Base-by-base conservation (phyloP, 2,888 invertebrate species). In the Gibbula magus region DNA sequence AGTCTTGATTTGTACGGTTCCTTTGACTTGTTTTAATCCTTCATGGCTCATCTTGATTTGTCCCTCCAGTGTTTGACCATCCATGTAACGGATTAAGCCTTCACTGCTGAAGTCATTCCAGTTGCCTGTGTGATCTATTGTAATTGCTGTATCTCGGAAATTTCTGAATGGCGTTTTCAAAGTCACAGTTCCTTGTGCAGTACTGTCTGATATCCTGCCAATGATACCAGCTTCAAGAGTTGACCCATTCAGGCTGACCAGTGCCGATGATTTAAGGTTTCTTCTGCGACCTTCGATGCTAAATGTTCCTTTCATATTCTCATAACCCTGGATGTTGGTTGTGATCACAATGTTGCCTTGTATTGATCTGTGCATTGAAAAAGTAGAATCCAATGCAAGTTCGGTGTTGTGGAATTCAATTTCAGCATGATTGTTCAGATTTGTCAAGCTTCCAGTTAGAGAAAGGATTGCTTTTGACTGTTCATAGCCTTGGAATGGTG, bases 51-150 rank as follows among this genome's bases (percentile, higher is more conserved):
- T 16, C 51, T 8, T 13, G 53, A 20, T 25, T 75, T 75, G 22
- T n/a, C n/a, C n/a, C n/a, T n/a, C n/a, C n/a, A n/a, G n/a, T n/a
- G n/a, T n/a, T n/a, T n/a, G n/a, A n/a, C 53, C 75, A 39, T 79
- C 79, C 53, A 79, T 79, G 66, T 82, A 86, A 25, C 82, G 74
- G 8, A 87, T 13, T n/a, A 77, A 81, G 13, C 78, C 84, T 29
- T 79, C 82, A 70, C 83, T 78, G 0, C 79, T 25, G 81, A n/a
- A n/a, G n/a, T n/a, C n/a, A n/a, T n/a, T n/a, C n/a, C n/a, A n/a
- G n/a, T n/a, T n/a, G n/a, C n/a, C 66, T 75, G 80, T 73, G 80
- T 79, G 82, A 20, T 52, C 70, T 51, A 83, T 81, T 25, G 77
- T 70, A 29, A 61, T 79, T 4, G 66, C 18, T 0, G 81, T 13